phyloP scores from a whole-genome alignment of 2,888 invertebrate species.

The Chorisops tibialis region DNA sequence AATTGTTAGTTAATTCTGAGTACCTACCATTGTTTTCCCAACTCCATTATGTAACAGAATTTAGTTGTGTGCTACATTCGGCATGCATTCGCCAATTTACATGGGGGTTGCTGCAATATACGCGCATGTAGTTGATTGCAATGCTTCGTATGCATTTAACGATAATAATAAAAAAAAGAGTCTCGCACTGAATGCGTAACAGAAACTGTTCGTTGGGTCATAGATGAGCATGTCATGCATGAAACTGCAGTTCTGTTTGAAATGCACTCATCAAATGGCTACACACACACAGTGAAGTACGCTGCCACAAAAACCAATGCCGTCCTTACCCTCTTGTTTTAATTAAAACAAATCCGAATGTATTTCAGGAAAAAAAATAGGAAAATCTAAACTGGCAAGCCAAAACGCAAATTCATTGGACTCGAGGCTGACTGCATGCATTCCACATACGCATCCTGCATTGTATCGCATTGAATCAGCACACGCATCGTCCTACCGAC shows the following conservation, averaged over 20 bases:
- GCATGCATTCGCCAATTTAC: too few relatives aligned
- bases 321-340: constrained; percentile 30
- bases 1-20: too few relatives aligned
- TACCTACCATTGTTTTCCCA: too few relatives aligned
- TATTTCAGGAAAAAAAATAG: constrained; percentile 14
- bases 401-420: constrained; percentile 33
- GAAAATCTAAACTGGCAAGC: constrained; percentile 27
- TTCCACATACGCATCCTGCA: constrained; percentile 26
- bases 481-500: constrained; percentile 29
- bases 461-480: constrained; percentile 9
- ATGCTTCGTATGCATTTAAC: too few relatives aligned
- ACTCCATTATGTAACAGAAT: too few relatives aligned
- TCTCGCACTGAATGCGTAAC: not conserved
- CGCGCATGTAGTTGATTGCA: too few relatives aligned
- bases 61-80: too few relatives aligned
- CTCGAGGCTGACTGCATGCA: constrained; percentile 14
- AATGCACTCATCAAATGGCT: constrained; percentile 32
- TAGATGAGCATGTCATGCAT: constrained; percentile 33
- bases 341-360: constrained; percentile 32
- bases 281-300: constrained; percentile 23
- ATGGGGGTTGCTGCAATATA: too few relatives aligned
- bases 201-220: constrained; percentile 28
- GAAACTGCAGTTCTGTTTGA: constrained; percentile 31
- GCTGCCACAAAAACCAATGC: constrained; percentile 28
- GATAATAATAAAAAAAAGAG: too few relatives aligned